Percentiles rank a stretch among this genome's conserved stretches.
phyloP scores from a whole-genome alignment of 2,113 vertebrate genomes.

The Crypturellus undulatus region DNA sequence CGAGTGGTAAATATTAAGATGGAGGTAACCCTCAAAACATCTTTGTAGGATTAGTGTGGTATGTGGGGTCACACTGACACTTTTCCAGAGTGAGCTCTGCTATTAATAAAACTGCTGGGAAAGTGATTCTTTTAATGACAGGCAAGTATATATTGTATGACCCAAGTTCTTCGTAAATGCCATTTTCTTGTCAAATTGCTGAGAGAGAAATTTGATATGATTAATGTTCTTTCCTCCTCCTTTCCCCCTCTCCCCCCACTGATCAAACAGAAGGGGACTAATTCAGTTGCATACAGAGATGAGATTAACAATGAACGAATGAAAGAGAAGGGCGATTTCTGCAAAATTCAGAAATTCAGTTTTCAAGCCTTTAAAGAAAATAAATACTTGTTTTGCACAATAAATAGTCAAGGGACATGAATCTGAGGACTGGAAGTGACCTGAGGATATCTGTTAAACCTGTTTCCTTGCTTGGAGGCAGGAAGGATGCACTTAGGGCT shows the following conservation, averaged over 20 bases:
- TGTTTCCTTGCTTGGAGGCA: background rate
- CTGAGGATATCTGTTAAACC: background rate
- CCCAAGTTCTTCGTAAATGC: constrained; percentile 38
- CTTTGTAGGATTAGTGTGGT: background rate
- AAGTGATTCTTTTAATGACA: constrained; percentile 45
- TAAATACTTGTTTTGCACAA: background rate
- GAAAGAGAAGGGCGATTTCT: background rate
- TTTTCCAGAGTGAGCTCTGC: background rate
- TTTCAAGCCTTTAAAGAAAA: background rate
- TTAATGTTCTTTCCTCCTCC: constrained; percentile 19
- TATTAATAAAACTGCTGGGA: constrained; percentile 53
- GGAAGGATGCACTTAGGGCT: background rate
- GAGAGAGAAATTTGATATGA: constrained; percentile 1
- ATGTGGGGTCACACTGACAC: constrained; percentile 20
- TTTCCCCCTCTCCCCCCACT: background rate
- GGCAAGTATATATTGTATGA: constrained; percentile 46
- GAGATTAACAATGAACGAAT: background rate
- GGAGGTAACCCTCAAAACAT: constrained; percentile 2
- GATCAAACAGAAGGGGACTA: background rate
- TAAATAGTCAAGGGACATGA: constrained; percentile 10
- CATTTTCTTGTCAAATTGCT: constrained; percentile 50
- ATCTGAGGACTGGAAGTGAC: background rate
- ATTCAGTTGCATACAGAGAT: background rate
- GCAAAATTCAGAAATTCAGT: background rate
- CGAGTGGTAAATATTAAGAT: background rate